Conservation (phyloP, 2,888 invertebrate genomes). For the Heteromurus nitidus region DNA sequence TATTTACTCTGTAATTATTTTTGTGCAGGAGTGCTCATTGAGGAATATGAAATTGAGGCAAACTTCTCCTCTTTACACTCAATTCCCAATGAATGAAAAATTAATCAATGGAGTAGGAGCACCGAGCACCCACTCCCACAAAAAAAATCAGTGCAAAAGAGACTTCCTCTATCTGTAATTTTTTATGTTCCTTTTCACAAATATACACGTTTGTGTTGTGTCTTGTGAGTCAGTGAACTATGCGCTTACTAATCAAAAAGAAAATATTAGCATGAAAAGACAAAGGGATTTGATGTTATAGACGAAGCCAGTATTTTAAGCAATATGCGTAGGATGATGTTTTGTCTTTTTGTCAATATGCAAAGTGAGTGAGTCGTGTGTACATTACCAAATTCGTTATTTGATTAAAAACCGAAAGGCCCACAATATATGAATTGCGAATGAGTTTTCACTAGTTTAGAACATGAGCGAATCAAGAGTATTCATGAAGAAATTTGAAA, state of each 20-base stretch:
- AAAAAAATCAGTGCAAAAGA: neutral
- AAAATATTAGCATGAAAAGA: neutral
- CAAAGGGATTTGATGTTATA: neutral
- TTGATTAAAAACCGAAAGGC: neutral
- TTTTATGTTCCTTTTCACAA: neutral
- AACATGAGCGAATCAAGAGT: neutral
- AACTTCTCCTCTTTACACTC: neutral
- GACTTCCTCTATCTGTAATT: neutral
- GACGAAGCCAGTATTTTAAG: neutral
- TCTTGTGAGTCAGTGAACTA: constrained; percentile 7
- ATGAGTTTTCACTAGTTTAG: too few species aligned
- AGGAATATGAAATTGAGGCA: neutral
- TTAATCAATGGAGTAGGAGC: too few species aligned
- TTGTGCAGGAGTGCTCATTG: neutral
- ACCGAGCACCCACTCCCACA: too few species aligned
- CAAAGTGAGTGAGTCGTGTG: neutral
- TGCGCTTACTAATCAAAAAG: neutral
- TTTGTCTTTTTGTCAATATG: neutral
- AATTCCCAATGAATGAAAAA: too few species aligned
- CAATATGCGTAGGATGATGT: neutral
- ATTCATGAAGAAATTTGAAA: neutral
- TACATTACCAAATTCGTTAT: constrained; percentile 19
- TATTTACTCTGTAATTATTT: too few species aligned
- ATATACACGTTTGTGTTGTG: neutral
- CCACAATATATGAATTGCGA: neutral